Conservation (phyloP, 2,113 vertebrate species). For the Stigmatopora argus region DNA sequence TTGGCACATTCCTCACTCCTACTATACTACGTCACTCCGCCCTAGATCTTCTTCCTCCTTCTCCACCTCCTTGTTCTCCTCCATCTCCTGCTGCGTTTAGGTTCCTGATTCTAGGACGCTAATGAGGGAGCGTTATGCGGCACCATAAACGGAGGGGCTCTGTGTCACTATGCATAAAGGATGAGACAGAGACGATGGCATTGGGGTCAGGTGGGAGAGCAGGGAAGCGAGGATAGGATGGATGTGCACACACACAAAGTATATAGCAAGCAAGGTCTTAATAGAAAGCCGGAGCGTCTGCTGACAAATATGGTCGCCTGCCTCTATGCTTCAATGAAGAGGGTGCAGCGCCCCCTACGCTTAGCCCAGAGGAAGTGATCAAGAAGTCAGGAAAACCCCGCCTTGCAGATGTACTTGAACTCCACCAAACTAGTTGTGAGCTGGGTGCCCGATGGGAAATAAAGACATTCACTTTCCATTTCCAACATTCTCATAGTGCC, state of each 20-base stretch:
- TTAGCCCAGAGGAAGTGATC: slow-evolving; percentile 4
- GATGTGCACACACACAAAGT: slow-evolving; percentile 19
- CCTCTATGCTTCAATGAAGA: slow-evolving; percentile 29
- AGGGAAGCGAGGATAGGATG: slow-evolving; percentile 55
- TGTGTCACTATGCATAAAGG: slow-evolving; percentile 91
- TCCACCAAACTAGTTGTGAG: background rate
- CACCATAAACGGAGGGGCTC: slow-evolving; percentile 84
- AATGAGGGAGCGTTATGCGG: slow-evolving; percentile 94
- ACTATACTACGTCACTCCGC: slow-evolving; percentile 55
- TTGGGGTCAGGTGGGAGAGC: slow-evolving; percentile 74
- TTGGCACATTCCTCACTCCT: slow-evolving; percentile 73
- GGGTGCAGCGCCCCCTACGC: slow-evolving; percentile 47
- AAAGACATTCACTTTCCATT: background rate
- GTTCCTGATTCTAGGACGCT: slow-evolving; percentile 80
- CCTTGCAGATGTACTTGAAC: background rate
- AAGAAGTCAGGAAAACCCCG: background rate
- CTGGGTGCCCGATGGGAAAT: background rate
- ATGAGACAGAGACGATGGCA: slow-evolving; percentile 85
- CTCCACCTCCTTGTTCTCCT: slow-evolving; percentile 47
- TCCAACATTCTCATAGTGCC: background rate
- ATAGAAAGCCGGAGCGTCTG: slow-evolving; percentile 28
- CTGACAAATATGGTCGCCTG: slow-evolving; percentile 45
- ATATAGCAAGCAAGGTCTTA: slow-evolving; percentile 38
- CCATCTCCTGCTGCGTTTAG: slow-evolving; percentile 71
- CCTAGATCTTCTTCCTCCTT: background rate